Percentiles rank a stretch among this genome's conserved stretches.
Conservation (phyloP, 2,888 invertebrate genomes). For the Matsumyia berberina region DNA sequence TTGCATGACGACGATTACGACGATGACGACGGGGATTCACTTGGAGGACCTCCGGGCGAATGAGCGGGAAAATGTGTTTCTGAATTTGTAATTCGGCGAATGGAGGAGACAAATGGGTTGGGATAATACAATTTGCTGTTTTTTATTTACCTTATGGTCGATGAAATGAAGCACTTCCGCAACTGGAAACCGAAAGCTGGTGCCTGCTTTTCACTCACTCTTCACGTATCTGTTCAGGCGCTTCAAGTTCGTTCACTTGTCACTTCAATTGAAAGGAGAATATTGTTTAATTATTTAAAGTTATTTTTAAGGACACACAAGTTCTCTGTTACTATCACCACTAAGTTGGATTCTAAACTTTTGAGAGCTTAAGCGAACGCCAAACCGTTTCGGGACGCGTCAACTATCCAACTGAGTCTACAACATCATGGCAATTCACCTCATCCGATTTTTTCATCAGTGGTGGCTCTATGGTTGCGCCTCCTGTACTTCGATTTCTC, state of each 20-base stretch:
- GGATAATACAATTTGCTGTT: constrained; percentile 55
- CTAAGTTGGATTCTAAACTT: constrained; percentile 59
- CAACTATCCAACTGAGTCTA: constrained; percentile 83
- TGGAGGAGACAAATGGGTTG: constrained; percentile 33
- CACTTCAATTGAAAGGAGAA: constrained; percentile 6
- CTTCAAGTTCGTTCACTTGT: constrained; percentile 28
- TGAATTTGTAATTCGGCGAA: constrained; percentile 53
- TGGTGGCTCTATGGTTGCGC: constrained; percentile 46
- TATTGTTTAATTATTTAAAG: background rate
- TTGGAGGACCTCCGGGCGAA: constrained; percentile 53
- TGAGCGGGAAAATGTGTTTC: constrained; percentile 68
- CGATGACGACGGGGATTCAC: constrained; percentile 70
- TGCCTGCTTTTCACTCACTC: constrained; percentile 42
- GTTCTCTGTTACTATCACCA: constrained; percentile 24
- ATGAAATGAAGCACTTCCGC: constrained; percentile 39
- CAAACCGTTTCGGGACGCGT: constrained; percentile 84
- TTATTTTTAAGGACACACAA: constrained; percentile 24
- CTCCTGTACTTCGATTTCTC: constrained; percentile 56
- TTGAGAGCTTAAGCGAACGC: constrained; percentile 78
- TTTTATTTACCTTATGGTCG: constrained; percentile 72
- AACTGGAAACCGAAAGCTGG: constrained; percentile 13
- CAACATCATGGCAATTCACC: constrained; percentile 77
- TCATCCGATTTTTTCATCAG: constrained; percentile 76
- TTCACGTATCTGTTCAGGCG: constrained; percentile 23
- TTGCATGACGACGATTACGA: constrained; percentile 74